Conservation (phyloP, 1,140 invertebrate species). For the Drosophila burlai region DNA sequence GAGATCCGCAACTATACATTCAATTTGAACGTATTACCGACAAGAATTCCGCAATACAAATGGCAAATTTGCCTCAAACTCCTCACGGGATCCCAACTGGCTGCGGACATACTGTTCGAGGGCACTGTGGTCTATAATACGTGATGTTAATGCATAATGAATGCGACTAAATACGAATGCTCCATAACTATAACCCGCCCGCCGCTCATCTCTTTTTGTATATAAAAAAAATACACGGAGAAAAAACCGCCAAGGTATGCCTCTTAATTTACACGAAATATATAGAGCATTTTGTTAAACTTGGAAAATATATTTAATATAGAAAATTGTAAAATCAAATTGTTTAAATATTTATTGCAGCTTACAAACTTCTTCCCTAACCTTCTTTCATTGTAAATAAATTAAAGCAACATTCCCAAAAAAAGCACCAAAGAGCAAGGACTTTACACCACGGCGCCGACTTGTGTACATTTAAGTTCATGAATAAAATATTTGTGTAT, state of each 20-base stretch:
- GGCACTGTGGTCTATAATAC: conserved; percentile 54
- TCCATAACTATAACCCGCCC: conserved; percentile 25
- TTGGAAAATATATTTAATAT: neutral
- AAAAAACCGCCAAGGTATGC: neutral
- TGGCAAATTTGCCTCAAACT: conserved; percentile 41
- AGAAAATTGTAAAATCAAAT: neutral
- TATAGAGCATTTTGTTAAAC: neutral
- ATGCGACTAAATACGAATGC: conserved; percentile 53
- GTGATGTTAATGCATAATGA: conserved; percentile 61
- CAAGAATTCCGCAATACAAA: conserved; percentile 31
- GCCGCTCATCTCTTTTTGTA: neutral
- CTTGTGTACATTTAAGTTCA: conserved; percentile 4
- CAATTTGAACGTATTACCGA: conserved; percentile 42
- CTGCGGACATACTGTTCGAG: conserved; percentile 16
- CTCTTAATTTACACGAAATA: neutral
- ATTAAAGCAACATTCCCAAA: neutral
- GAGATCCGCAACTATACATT: conserved; percentile 60
- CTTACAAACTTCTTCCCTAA: neutral
- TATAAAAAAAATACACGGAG: conserved; percentile 4
- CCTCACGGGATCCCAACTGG: conserved; percentile 13
- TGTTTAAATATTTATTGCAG: neutral
- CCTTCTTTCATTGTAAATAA: neutral
- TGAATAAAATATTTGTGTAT: conserved; percentile 6
- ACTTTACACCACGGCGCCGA: neutral
- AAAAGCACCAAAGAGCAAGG: neutral